Conservation (phyloP, 2,797 vertebrate species). For the Pipistrellus pygmaeus region DNA sequence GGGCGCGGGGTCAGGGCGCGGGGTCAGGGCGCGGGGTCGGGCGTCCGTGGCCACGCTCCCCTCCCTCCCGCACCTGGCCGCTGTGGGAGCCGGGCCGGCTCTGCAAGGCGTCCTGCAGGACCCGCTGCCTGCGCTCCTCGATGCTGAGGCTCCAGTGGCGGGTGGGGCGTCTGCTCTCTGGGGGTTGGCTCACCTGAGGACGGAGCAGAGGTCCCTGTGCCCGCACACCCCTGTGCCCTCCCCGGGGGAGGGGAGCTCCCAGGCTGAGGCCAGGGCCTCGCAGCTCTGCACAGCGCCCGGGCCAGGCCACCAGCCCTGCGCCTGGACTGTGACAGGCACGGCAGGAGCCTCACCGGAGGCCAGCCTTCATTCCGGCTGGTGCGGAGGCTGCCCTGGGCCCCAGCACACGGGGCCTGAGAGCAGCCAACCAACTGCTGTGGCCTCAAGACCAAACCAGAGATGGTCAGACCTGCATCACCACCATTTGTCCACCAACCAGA, state of each 20-base stretch:
- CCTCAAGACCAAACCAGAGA: background rate
- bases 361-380: too few species aligned
- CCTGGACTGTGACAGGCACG: fast-evolving
- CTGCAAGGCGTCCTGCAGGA: fast-evolving
- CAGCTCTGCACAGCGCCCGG: too few species aligned
- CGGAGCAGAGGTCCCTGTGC: background rate
- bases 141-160: slow-evolving; percentile 71
- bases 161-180: fast-evolving
- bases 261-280: fast-evolving
- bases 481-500: too few species aligned
- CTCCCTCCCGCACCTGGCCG: background rate
- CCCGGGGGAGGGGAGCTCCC: background rate
- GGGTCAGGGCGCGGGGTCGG: background rate
- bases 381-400: too few species aligned
- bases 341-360: fast-evolving
- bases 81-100: fast-evolving
- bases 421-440: too few species aligned
- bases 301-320: fast-evolving
- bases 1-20: too few species aligned
- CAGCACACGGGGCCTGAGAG: too few species aligned
- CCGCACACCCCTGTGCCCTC: fast-evolving
- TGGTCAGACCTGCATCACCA: too few species aligned
- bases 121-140: slow-evolving; percentile 28
- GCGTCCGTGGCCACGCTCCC: fast-evolving
- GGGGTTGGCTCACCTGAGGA: slow-evolving; percentile 58